These are phyloP conservation scores for Podocnemis expansa DNA, from an alignment of 2,113 vertebrate genomes.

Conservation along the genomic window DNA sequence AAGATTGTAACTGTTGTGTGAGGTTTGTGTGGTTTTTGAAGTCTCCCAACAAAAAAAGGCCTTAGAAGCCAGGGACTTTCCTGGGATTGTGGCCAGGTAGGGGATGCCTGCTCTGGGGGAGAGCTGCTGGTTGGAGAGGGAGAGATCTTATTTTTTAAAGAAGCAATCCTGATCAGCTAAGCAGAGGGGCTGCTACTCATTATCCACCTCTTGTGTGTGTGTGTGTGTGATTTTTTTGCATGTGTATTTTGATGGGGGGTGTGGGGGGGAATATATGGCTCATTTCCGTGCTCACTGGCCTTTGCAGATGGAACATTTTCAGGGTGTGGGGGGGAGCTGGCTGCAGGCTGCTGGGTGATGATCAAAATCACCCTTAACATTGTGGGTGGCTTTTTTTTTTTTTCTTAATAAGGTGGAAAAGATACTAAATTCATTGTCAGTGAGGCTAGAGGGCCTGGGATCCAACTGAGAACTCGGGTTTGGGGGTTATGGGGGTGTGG, in stretches of 20 bases:
- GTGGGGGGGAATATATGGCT: neutral
- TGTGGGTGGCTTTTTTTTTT: no score
- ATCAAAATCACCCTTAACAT: neutral
- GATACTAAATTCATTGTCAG: no score
- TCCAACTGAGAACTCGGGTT: neutral
- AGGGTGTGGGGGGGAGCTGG: neutral
- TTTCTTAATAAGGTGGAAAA: neutral
- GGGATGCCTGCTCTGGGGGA: neutral
- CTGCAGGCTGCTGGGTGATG: neutral
- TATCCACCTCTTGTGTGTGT: neutral
- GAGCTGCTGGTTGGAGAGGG: neutral
- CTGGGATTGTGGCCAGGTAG: conserved; percentile 34
- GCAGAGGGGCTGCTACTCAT: no score
- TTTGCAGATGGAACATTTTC: neutral
- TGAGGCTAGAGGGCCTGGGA: neutral
- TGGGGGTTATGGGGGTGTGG: neutral
- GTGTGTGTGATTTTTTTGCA: neutral
- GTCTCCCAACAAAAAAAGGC: neutral
- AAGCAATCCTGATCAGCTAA: neutral
- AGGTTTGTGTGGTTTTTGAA: no score
- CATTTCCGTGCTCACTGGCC: neutral
- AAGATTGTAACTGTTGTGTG: no score
- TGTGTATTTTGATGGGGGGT: no score
- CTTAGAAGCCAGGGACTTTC: conserved; percentile 67
- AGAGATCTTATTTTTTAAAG: neutral